phyloP scores from a whole-genome alignment of 2,888 invertebrate genomes.

The Cephus pygmeus region DNA sequence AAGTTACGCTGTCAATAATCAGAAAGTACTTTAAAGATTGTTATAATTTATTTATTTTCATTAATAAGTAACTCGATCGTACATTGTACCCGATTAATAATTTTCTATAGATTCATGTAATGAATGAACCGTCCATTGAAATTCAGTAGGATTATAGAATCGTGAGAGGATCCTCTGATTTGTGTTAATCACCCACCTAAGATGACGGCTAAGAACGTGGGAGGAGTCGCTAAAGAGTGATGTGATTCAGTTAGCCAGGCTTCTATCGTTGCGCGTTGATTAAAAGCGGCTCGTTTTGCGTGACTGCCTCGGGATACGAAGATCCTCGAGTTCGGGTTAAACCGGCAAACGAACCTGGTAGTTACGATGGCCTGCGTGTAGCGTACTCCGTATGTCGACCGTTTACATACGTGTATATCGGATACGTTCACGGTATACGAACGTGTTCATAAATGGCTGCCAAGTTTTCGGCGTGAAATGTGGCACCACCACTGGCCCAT shows the following conservation, averaged over 20 bases:
- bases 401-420: not conserved
- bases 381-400: not conserved
- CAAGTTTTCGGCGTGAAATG: slow-evolving; percentile 4
- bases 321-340: slow-evolving; percentile 6
- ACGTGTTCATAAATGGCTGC: not conserved
- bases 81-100: not conserved
- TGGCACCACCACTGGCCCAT: slow-evolving; percentile 4
- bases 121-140: not conserved
- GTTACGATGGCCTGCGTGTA: not conserved
- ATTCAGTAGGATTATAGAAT: not conserved
- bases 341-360: slow-evolving; percentile 2
- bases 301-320: not conserved
- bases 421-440: not conserved
- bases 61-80: not conserved
- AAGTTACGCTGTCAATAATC: not conserved
- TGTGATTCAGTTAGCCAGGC: slow-evolving; percentile 2
- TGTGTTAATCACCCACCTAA: not conserved
- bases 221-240: not conserved
- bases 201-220: not conserved
- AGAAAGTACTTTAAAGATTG: not conserved
- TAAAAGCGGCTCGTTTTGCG: slow-evolving; percentile 4
- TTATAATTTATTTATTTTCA: not conserved
- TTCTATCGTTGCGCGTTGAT: slow-evolving; percentile 5
- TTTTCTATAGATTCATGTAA: not conserved
- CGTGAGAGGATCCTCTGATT: slow-evolving; percentile 1